Percentiles rank a stretch among this genome's conserved stretches.
phyloP scores from a whole-genome alignment of 1,140 invertebrate species.

The Melipona quadrifasciata region DNA sequence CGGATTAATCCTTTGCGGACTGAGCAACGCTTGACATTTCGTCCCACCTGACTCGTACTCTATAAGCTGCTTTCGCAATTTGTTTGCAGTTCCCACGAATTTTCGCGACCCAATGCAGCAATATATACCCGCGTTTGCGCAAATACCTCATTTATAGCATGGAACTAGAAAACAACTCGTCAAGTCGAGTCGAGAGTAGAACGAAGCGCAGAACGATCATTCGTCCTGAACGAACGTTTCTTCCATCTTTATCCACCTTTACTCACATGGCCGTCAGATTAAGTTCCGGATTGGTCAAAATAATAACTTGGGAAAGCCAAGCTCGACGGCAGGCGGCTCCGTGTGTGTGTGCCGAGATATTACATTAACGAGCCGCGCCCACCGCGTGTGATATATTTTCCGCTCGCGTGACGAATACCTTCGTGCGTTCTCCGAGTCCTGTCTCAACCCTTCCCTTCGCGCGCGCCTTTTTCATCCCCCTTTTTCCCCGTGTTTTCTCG shows the following conservation, averaged over 20 bases:
- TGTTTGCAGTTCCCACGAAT: not conserved
- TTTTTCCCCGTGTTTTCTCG: not conserved
- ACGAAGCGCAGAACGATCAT: conserved; percentile 10
- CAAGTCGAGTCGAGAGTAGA: not conserved
- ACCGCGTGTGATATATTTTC: conserved; percentile 52
- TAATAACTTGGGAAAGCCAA: conserved; percentile 41
- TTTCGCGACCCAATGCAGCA: not conserved
- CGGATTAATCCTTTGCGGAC: not conserved
- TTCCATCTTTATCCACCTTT: not conserved
- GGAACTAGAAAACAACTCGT: no score
- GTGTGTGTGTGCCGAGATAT: not conserved
- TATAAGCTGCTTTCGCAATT: not conserved
- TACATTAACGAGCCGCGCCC: conserved; percentile 37
- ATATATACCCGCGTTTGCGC: not conserved
- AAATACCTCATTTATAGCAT: no score
- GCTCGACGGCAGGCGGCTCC: no score
- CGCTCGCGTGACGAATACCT: conserved; percentile 60
- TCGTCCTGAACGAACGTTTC: not conserved
- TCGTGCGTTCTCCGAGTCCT: not conserved
- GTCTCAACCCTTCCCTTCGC: not conserved
- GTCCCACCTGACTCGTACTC: not conserved
- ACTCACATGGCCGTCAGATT: not conserved
- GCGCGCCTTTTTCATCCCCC: conserved; percentile 1
- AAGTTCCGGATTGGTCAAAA: conserved; percentile 54
- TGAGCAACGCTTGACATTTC: not conserved